Base-by-base conservation (phyloP, 2,888 invertebrate species). In the Eupithecia tripunctaria region DNA sequence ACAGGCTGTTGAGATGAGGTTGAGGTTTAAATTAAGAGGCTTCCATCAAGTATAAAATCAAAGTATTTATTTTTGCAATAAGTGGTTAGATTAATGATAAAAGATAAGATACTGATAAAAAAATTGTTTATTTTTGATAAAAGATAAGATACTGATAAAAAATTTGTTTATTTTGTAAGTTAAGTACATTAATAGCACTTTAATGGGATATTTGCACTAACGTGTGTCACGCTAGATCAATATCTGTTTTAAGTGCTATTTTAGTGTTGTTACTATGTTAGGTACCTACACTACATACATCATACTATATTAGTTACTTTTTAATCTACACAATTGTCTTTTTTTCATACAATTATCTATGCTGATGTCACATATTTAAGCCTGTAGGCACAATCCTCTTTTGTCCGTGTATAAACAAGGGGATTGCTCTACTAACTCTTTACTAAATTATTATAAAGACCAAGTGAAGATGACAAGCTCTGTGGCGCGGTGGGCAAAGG, bases 91-190 rank as follows among this genome's bases (percentile, higher is more conserved):
- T 21, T 47, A 47, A 7, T n/a, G 47, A 47, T 47, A 47, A 47
- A 0, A 47, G 47, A 47, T 47, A n/a, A 47, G n/a, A n/a, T 47
- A n/a, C 1, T 43, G 43, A 47, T n/a, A n/a, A 21, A n/a, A 43
- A 47, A 47, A 21, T n/a, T 47, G n/a, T 47, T 47, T 47, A 47
- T n/a, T 8, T 47, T n/a, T n/a, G 47, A 47, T 47, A 47, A 47
- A 0, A 47, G 47, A 47, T 47, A n/a, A 47, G n/a, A n/a, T 47
- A n/a, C 1, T 43, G 43, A 47, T n/a, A n/a, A 21, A n/a, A 43
- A 47, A 47, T 47, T n/a, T 47, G n/a, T 47, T 47, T 47, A 47
- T n/a, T 8, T 47, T n/a, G n/a, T n/a, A n/a, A n/a, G 47, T 47
- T 47, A 47, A 2, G 6, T 47, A 47, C 47, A 18, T 43, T 18